Evolutionary conservation across 2,797 vertebrate species (phyloP), one percentile per base, ranked within the genome.

Genomic region (Argya squamiceps): DNA sequence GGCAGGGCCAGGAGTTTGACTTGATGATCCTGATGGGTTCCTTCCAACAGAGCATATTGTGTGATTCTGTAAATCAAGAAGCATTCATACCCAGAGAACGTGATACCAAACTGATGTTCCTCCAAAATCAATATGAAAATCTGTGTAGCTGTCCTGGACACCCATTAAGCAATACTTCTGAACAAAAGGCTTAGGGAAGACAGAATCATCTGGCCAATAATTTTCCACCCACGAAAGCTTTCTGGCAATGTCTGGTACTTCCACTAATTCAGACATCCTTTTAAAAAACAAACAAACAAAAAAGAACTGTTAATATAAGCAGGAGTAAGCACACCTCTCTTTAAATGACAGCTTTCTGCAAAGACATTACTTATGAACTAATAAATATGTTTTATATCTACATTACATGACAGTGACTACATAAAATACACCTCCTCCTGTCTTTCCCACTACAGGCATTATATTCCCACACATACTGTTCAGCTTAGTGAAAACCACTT

Each of bases 131-230:
- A 99, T 99, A 98, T 99, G 99, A 98, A 99, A 99, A 95, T 99
- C 99, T 3, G 99, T 99, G 90, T 99, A 99, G 97, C 99, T 99
- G 97, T 99, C 98, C 97, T 99, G 99, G 95, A 99, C 99, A 67
- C 99, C 99, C 99, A 99, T 99, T 80, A 99, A 98, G 95, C 99
- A 99, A 95, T 99, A 99, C 98, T 99, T 99, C 98, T 99, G 99
- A 97, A 99, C 99, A 97, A 99, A 99, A 67, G 99, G 99, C 92
- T 99, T 99, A 88, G 99, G 99, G 97, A 99, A 99, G 96, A 99
- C 99, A 59, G 99, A 99, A 97, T 99, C 99, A 60, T 99, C 99
- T 9, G 99, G 99, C 99, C 99, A 99, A 94, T 99, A 99, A 97
- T 99, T 99, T 98, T 99, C 99, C 44, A 99, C 99, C 99, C 99